Percentiles rank a stretch among this genome's conserved stretches.
Evolutionary conservation across 2,888 invertebrate species (phyloP).

Genomic region (Lycocerus yunnanus): DNA sequence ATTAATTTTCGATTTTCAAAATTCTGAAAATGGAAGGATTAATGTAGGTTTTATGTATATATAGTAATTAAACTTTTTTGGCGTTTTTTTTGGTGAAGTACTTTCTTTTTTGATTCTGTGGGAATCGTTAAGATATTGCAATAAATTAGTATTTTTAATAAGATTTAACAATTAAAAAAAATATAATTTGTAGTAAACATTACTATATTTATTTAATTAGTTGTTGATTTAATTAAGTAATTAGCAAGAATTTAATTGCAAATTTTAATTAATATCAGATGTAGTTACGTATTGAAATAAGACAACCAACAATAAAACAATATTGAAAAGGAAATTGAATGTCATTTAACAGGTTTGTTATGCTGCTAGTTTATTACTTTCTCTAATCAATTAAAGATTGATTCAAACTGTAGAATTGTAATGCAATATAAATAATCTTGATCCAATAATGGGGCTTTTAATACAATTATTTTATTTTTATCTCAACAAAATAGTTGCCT

Average conservation of each 20-base stretch:
- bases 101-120: background rate
- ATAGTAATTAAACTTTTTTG: background rate
- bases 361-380: conserved; percentile 18
- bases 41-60: no score
- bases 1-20: background rate
- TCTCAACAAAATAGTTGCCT: background rate
- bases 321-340: conserved; percentile 22
- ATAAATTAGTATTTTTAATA: no score
- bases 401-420: background rate
- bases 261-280: background rate
- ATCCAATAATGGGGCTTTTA: background rate
- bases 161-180: background rate
- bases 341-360: conserved; percentile 18
- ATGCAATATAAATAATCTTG: background rate
- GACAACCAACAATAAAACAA: conserved; percentile 6
- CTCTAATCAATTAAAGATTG: conserved; percentile 16
- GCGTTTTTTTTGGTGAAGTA: background rate
- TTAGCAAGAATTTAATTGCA: background rate
- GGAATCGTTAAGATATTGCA: no score
- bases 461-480: background rate
- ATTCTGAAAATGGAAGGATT: background rate
- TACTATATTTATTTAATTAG: background rate
- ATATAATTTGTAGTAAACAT: background rate
- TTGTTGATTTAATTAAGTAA: background rate
- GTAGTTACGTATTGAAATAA: background rate